A percentile compares a stretch with the other conserved stretches of the same genome.
phyloP scores from a whole-genome alignment of 2,888 invertebrate species.

The Agrilus mali region DNA sequence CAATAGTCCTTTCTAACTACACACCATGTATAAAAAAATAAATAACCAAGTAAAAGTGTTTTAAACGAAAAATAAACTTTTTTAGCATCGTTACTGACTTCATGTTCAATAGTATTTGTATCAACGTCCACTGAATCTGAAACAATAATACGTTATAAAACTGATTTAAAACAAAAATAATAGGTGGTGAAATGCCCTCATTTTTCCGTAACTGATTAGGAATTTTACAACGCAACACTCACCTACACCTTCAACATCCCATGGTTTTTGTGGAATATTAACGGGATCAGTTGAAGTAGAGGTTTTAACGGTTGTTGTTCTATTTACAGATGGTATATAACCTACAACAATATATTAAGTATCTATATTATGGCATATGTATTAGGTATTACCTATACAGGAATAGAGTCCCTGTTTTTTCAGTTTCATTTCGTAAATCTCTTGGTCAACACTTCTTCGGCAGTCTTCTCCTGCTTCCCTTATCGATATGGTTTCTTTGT shows the following conservation, averaged over 20 bases:
- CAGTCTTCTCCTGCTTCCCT: slow-evolving; percentile 56
- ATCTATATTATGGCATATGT: background rate
- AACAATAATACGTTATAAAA: too few relatives aligned
- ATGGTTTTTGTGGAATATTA: slow-evolving; percentile 19
- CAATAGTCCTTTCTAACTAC: too few relatives aligned
- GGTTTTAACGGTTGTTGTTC: slow-evolving; percentile 7
- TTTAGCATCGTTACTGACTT: too few relatives aligned
- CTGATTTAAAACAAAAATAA: background rate
- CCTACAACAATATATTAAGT: background rate
- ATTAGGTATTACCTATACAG: slow-evolving; percentile 18
- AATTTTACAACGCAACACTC: slow-evolving; percentile 7
- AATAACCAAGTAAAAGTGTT: too few relatives aligned
- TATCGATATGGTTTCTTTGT: slow-evolving; percentile 45
- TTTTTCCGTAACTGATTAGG: background rate
- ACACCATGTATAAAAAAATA: too few relatives aligned
- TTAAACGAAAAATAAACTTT: too few relatives aligned
- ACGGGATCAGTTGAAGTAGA: slow-evolving; percentile 10
- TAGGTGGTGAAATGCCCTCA: too few relatives aligned
- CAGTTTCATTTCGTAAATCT: slow-evolving; percentile 48
- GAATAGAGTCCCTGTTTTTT: slow-evolving; percentile 32
- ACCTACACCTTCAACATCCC: slow-evolving; percentile 18
- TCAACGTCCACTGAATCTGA: slow-evolving; percentile 4
- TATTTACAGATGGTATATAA: slow-evolving; percentile 4
- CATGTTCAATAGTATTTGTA: slow-evolving; percentile 7
- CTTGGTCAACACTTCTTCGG: slow-evolving; percentile 44